A percentile compares a stretch with the other conserved stretches of the same genome.
These are phyloP conservation scores for Alectura lathami DNA, from an alignment of 2,113 vertebrate genomes.

Conservation along the genomic window DNA sequence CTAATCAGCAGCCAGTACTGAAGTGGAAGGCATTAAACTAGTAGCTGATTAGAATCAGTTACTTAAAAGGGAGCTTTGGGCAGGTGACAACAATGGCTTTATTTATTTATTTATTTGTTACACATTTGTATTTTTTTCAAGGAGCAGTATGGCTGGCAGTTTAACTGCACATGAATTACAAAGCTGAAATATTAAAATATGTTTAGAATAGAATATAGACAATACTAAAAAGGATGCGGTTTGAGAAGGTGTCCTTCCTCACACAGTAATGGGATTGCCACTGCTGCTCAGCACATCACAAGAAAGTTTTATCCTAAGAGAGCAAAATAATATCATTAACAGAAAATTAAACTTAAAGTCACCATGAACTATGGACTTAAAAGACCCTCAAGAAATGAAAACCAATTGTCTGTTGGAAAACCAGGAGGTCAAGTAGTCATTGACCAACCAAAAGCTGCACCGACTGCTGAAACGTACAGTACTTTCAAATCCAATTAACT, in stretches of 20 bases:
- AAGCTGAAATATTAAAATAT: conserved; percentile 14
- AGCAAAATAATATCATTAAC: conserved; percentile 73
- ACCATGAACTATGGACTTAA: conserved; percentile 70
- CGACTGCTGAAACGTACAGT: conserved; percentile 62
- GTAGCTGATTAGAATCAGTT: background rate
- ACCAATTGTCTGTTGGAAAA: conserved; percentile 72
- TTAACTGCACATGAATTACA: background rate
- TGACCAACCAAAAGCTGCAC: conserved; percentile 71
- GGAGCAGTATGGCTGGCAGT: background rate
- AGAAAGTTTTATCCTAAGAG: conserved; percentile 64
- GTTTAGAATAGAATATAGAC: conserved; percentile 16
- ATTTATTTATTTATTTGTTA: background rate
- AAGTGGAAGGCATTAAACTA: conserved; percentile 6
- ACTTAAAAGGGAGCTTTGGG: background rate
- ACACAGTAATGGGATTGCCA: conserved; percentile 65
- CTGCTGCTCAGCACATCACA: conserved; percentile 64
- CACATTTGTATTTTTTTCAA: background rate
- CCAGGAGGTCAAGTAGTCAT: conserved; percentile 76
- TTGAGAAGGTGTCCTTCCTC: conserved; percentile 53
- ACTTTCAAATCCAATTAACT: conserved; percentile 83
- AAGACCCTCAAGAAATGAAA: conserved; percentile 70
- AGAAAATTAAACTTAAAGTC: conserved; percentile 73
- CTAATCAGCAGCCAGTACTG: background rate
- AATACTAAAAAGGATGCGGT: conserved; percentile 23
- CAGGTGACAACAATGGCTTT: background rate